Conservation (phyloP, 2,888 invertebrate genomes). For the Amiota mariae region DNA sequence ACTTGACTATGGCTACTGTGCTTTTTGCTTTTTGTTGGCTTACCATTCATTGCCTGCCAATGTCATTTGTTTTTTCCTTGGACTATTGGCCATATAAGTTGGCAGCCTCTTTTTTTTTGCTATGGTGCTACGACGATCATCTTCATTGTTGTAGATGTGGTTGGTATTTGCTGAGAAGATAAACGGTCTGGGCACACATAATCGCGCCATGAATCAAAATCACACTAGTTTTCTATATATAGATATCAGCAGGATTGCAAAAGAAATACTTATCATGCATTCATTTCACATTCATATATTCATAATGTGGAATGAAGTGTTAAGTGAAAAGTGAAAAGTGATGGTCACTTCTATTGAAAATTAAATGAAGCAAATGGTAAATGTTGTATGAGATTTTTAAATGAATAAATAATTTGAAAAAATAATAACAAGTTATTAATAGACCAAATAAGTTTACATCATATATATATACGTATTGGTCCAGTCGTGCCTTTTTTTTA, state of each 20-base stretch:
- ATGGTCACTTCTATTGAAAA: background rate
- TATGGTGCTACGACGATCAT: too few species aligned
- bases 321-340: background rate
- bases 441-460: too few species aligned
- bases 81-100: too few species aligned
- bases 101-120: too few species aligned
- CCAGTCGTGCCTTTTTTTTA: too few species aligned
- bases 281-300: background rate
- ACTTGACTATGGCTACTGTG: constrained; percentile 39
- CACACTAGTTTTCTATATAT: constrained; percentile 67
- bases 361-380: too few species aligned
- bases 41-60: background rate
- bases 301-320: background rate
- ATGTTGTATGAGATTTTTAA: too few species aligned
- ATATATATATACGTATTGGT: too few species aligned
- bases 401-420: too few species aligned
- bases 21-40: constrained; percentile 6
- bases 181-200: constrained; percentile 72
- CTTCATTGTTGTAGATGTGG: too few species aligned
- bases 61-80: constrained; percentile 2
- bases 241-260: constrained; percentile 50
- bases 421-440: too few species aligned
- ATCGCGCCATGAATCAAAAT: constrained; percentile 72
- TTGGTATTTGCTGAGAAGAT: constrained; percentile 51
- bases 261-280: background rate